Evolutionary conservation across 2,888 invertebrate genomes (phyloP), one percentile per base, ranked within the genome.

Genomic region (Rhamnusium bicolor): DNA sequence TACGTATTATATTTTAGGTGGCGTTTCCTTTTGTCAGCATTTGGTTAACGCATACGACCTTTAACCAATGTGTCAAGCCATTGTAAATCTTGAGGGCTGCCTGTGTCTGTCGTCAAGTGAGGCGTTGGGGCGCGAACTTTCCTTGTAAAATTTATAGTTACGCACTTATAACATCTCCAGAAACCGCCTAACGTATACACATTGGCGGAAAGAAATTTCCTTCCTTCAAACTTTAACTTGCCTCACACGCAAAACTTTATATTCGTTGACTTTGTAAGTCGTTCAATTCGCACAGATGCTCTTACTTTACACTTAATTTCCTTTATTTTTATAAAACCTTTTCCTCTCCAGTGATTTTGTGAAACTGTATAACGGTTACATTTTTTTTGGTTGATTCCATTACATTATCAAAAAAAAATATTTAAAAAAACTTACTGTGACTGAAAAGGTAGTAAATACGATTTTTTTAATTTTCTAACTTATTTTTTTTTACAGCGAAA

Each of bases 61-160:
- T 58, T 61, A 61, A 61, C 61, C 61, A 29, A 61, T 61, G 61
- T 61, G 61, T 61, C 61, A 61, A 66, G 68, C 69, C 53, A 65
- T 69, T 69, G 72, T 74, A 74, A 74, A 74, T 74, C 74, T 74
- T 72, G 61, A 62, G 61, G 71, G 69, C 71, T 61, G 74, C 69
- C 71, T 74, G 74, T 63, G 71, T 74, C 74, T 65, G 74, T 74
- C 74, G 72, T 74, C 72, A 62, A 61, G 61, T 65, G 72, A 67
- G 66, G 70, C 74, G 51, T 68, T 62, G 62, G 71, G 71, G 67
- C 69, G 51, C 54, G 56, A 65, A 71, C 49, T 63, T 73, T 62
- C 71, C 61, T 61, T 61, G 61, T 62, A 71, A 66, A 73, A 73
- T 75, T 75, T 75, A 75, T 73, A 62, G 75, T 73, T 75, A 73